phyloP scores from a whole-genome alignment of 2,113 vertebrate species.

The Podarcis cretensis region DNA sequence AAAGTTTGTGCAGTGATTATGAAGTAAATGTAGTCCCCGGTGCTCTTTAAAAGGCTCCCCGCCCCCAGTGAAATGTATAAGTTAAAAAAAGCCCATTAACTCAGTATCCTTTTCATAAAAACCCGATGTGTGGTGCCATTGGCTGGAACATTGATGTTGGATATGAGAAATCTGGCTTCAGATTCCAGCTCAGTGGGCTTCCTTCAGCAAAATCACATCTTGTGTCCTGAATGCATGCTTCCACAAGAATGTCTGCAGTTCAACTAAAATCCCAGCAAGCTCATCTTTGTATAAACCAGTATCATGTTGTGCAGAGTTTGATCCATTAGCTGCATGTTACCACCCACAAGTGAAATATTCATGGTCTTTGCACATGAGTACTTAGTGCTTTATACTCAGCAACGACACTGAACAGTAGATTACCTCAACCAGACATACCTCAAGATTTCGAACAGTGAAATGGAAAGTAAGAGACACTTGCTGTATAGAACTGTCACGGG shows the following conservation, averaged over 20 bases:
- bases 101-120: not conserved
- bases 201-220: not conserved
- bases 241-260: not conserved
- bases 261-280: not conserved
- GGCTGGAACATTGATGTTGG: not conserved
- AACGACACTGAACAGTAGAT: not conserved
- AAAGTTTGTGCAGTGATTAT: not conserved
- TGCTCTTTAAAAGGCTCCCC: conserved; percentile 18
- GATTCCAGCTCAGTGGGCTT: not conserved
- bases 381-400: not conserved
- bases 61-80: not conserved
- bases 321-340: not conserved
- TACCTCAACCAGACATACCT: not conserved
- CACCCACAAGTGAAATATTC: not conserved
- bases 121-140: not conserved
- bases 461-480: not conserved
- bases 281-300: not conserved
- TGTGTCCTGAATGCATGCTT: not conserved
- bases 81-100: conserved; percentile 6
- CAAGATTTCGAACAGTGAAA: not conserved
- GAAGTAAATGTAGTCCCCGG: not conserved
- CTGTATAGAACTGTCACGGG: not conserved
- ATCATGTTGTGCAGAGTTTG: not conserved
- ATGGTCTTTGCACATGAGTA: not conserved
- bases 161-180: not conserved